Base-by-base conservation (phyloP, 2,113 vertebrate genomes). In the Odontesthes bonariensis region DNA sequence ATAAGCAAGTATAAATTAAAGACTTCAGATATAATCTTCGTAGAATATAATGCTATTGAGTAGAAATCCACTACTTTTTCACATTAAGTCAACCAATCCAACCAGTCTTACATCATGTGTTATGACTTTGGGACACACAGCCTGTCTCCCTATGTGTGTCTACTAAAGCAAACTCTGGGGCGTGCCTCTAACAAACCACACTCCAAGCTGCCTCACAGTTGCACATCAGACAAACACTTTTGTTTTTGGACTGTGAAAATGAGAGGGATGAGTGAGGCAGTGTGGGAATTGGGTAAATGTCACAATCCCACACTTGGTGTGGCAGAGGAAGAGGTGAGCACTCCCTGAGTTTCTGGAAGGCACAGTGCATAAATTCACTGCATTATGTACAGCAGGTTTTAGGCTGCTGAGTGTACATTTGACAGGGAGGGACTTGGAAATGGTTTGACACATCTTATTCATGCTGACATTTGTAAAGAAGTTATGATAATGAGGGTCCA, bases 251-350 rank as follows among this genome's bases (percentile, higher is more conserved):
- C 73, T 80, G 77, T 91, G 91, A 87, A 91, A 92, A 91, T 75
- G 75, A 92, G 88, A 91, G 81, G 75, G 86, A 71, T 77, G 51
- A 70, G 85, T 55, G 77, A 70, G 70, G 40, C 59, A 65, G 60
- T 77, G 90, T 89, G 94, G 92, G 95, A 96, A 96, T 85, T 71
- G 58, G 84, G 56, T 9, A 22, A 58, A 76, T 91, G 81, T 87
- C 88, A 92, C 81, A 82, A 93, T 94, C 94, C 91, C 94, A 96
- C 94, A 94, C 54, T 85, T 60, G 79, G 42, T 16, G 49, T 47
- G 87, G 85, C 86, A 70, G 82, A 87, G 88, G 69, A 85, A 72
- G 68, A 38, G 54, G 56, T 44, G 81, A 79, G 86, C 83, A 82
- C 85, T 82, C 88, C 82, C 83, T 76, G 67, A 33, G 47, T 87